These are phyloP conservation scores for Enteromius treurensis DNA, from an alignment of 2,797 vertebrate genomes.

Conservation along the genomic window DNA sequence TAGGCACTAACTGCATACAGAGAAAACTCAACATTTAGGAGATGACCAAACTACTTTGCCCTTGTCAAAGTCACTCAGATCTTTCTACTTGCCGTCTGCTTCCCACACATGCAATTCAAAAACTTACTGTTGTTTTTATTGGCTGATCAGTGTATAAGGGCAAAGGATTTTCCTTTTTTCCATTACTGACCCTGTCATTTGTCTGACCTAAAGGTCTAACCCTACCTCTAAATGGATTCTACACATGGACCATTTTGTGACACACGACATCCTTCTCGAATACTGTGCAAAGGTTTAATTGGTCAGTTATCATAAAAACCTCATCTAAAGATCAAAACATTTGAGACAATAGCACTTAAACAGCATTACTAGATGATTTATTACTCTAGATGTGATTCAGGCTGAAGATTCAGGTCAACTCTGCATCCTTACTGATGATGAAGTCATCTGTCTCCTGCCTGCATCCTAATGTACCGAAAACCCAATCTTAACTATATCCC, in stretches of 20 bases:
- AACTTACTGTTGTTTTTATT: neutral
- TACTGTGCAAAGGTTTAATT: neutral
- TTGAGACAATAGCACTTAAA: slow-evolving; percentile 13
- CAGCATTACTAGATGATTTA: neutral
- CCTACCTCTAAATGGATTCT: neutral
- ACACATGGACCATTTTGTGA: neutral
- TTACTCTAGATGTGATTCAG: neutral
- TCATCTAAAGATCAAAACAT: slow-evolving; percentile 5
- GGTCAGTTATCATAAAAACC: neutral
- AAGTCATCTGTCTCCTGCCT: slow-evolving; percentile 6
- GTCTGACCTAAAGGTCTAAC: neutral
- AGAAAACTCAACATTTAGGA: neutral
- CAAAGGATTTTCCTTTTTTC: neutral
- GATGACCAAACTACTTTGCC: neutral
- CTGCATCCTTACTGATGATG: neutral
- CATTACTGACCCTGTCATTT: neutral
- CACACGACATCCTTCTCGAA: neutral
- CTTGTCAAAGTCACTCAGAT: neutral
- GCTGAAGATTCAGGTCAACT: neutral
- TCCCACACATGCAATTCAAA: neutral
- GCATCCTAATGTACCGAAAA: neutral
- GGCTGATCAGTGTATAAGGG: neutral
- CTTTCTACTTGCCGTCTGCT: too few species aligned
- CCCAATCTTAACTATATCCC: slow-evolving; percentile 8
- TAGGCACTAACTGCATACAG: neutral